Conservation (phyloP, 2,113 vertebrate genomes). For the Craseonycteris thonglongyai region DNA sequence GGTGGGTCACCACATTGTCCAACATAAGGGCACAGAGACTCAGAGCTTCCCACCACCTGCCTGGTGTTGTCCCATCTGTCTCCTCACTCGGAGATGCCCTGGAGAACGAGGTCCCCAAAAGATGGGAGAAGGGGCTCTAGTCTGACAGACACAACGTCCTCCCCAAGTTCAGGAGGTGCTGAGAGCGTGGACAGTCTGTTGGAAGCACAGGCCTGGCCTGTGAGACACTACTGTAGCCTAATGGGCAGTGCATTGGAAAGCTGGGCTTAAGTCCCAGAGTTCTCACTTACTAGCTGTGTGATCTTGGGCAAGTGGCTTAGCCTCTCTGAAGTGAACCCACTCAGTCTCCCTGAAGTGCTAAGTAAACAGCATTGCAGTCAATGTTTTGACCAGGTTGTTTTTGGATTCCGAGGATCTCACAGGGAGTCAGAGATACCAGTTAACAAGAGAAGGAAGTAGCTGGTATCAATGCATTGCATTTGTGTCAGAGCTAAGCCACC, state of each 20-base stretch:
- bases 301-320: neutral
- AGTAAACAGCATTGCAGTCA: neutral
- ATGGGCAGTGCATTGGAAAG: neutral
- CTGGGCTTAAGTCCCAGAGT: neutral
- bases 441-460: neutral
- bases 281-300: neutral
- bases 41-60: neutral
- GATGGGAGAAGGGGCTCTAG: neutral
- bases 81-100: neutral
- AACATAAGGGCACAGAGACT: neutral
- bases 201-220: neutral
- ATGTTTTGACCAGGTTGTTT: neutral
- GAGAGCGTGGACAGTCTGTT: neutral
- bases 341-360: neutral
- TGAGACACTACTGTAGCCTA: neutral
- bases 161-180: neutral
- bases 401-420: neutral
- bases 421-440: neutral
- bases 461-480: neutral
- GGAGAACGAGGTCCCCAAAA: neutral
- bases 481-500: neutral
- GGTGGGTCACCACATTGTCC: neutral
- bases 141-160: neutral
- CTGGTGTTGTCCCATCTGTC: neutral
- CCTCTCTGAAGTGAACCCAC: neutral